These are phyloP conservation scores for Buceros bicornis DNA, from an alignment of 2,797 vertebrate species.

Conservation along the genomic window DNA sequence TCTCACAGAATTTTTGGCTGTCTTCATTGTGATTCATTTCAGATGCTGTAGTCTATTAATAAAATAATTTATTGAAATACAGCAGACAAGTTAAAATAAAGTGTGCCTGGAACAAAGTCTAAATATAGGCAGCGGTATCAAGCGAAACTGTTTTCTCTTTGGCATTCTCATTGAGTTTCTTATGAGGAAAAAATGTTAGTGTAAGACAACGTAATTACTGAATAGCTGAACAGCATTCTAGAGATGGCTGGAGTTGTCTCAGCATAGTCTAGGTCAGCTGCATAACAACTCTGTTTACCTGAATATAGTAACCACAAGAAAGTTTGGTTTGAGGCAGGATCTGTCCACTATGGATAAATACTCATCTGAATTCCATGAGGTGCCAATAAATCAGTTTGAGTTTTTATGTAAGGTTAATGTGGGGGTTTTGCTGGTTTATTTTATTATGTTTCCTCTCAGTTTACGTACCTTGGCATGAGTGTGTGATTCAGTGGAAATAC, in stretches of 20 bases:
- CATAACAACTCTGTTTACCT: background rate
- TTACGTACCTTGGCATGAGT: background rate
- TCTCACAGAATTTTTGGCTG: background rate
- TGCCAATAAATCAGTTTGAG: background rate
- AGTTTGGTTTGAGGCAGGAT: background rate
- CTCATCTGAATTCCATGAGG: background rate
- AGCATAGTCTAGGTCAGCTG: background rate
- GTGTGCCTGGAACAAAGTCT: background rate
- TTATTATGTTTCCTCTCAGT: background rate
- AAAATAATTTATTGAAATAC: constrained; percentile 27
- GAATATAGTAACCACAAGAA: background rate
- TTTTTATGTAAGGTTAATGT: background rate
- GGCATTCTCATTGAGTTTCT: background rate
- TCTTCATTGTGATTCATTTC: constrained; percentile 28
- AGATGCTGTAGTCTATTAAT: constrained; percentile 23
- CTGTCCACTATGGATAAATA: background rate
- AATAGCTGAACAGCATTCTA: background rate
- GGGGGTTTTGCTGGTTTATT: rapidly evolving
- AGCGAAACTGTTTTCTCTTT: background rate
- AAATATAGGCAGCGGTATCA: constrained; percentile 26
- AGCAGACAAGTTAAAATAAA: constrained; percentile 1
- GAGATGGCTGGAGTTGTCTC: background rate
- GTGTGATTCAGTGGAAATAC: background rate
- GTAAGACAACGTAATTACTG: background rate
- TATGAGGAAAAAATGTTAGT: background rate